Evolutionary conservation across 2,888 invertebrate genomes (phyloP).

Genomic region (Athetis lepigone): DNA sequence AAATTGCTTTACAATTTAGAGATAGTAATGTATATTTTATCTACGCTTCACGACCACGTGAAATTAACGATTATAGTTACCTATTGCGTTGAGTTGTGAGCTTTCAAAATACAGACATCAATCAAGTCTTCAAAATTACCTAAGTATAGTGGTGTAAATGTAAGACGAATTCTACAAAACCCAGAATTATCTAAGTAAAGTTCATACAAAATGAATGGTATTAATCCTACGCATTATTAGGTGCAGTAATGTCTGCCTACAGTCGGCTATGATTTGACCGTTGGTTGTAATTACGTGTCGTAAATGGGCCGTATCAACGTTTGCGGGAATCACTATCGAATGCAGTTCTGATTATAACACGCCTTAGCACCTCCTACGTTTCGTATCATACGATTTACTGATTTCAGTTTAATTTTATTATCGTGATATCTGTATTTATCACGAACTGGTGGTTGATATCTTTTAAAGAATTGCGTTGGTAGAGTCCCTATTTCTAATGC

Average conservation of each 20-base stretch:
- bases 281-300: slow-evolving; percentile 78
- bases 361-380: slow-evolving; percentile 64
- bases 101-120: slow-evolving; percentile 27
- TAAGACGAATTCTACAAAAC: slow-evolving; percentile 29
- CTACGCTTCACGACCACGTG: no score
- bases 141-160: slow-evolving; percentile 17
- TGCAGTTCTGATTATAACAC: slow-evolving; percentile 71
- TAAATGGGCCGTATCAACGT: slow-evolving; percentile 77
- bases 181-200: slow-evolving; percentile 51
- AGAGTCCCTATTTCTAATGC: neutral
- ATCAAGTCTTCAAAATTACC: slow-evolving; percentile 16
- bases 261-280: slow-evolving; percentile 65
- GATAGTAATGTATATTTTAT: neutral
- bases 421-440: slow-evolving; percentile 32
- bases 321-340: slow-evolving; percentile 65
- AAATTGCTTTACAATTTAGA: neutral
- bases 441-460: slow-evolving; percentile 3
- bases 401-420: slow-evolving; percentile 45
- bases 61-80: neutral
- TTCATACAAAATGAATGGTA: slow-evolving; percentile 60
- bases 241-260: slow-evolving; percentile 64
- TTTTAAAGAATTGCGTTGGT: slow-evolving; percentile 9
- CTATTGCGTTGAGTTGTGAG: neutral
- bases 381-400: slow-evolving; percentile 40
- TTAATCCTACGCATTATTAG: slow-evolving; percentile 66